These are phyloP conservation scores for Metopolophium dirhodum DNA, from an alignment of 1,140 invertebrate genomes.

Conservation along the genomic window DNA sequence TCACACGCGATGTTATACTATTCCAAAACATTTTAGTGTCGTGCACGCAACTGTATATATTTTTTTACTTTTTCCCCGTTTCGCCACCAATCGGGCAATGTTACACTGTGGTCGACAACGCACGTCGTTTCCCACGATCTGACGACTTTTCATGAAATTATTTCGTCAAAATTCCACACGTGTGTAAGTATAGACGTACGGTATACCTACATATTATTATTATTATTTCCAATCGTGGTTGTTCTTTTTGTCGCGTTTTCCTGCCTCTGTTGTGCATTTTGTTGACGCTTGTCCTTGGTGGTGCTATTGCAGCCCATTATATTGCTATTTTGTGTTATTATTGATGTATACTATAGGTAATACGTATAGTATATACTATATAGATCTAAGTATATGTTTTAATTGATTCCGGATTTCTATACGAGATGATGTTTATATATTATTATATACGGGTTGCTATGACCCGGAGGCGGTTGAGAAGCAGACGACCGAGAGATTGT, in stretches of 20 bases:
- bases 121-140: background rate
- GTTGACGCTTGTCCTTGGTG: conserved; percentile 42
- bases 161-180: conserved; percentile 26
- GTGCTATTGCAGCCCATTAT: background rate
- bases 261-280: background rate
- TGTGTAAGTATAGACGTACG: background rate
- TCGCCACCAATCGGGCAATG: background rate
- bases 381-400: background rate
- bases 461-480: background rate
- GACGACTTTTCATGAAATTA: conserved; percentile 5
- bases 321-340: background rate
- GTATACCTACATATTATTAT: background rate
- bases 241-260: conserved; percentile 16
- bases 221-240: background rate
- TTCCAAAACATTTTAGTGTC: background rate
- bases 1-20: background rate
- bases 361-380: background rate
- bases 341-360: background rate
- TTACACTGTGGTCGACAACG: background rate
- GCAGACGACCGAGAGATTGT: background rate
- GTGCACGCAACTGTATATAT: background rate
- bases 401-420: conserved; percentile 22
- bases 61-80: background rate
- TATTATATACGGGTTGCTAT: conserved; percentile 6
- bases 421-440: background rate